These are phyloP conservation scores for Mus spicilegus DNA, from an alignment of 2,113 vertebrate species.

Conservation along the genomic window DNA sequence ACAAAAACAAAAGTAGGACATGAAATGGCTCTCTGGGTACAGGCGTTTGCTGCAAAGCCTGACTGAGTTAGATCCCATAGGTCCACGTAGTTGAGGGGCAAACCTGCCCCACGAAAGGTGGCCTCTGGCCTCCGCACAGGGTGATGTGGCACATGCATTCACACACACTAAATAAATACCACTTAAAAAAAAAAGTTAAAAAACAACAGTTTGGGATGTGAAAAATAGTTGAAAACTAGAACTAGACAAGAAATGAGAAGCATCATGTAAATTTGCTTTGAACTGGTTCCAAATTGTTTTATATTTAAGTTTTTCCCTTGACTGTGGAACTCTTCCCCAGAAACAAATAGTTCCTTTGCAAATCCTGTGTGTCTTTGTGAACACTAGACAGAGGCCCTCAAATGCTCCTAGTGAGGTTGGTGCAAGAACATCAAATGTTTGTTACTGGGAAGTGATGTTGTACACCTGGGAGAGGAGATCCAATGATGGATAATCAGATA, in stretches of 20 bases:
- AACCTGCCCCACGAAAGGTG: background rate
- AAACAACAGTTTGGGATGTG: background rate
- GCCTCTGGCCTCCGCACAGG: too few relatives aligned
- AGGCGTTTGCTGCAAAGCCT: background rate
- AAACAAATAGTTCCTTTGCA: background rate
- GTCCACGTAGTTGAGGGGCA: background rate
- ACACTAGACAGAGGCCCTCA: background rate
- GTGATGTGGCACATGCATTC: too few relatives aligned
- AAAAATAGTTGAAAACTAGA: background rate
- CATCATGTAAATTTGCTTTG: background rate
- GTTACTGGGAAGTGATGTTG: background rate
- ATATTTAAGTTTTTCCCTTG: background rate
- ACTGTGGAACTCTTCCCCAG: slow-evolving; percentile 6
- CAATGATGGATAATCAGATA: background rate
- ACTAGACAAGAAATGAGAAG: background rate
- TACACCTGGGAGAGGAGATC: slow-evolving; percentile 3
- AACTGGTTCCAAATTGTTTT: slow-evolving; percentile 23
- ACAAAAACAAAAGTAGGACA: background rate
- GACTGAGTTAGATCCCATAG: too few relatives aligned
- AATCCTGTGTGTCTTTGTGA: background rate
- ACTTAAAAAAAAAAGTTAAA: background rate
- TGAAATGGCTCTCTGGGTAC: too few relatives aligned
- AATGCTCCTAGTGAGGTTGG: background rate
- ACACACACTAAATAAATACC: background rate
- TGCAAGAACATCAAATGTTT: background rate